Evolutionary conservation across 2,888 invertebrate genomes (phyloP).

Genomic region (Automeris io): DNA sequence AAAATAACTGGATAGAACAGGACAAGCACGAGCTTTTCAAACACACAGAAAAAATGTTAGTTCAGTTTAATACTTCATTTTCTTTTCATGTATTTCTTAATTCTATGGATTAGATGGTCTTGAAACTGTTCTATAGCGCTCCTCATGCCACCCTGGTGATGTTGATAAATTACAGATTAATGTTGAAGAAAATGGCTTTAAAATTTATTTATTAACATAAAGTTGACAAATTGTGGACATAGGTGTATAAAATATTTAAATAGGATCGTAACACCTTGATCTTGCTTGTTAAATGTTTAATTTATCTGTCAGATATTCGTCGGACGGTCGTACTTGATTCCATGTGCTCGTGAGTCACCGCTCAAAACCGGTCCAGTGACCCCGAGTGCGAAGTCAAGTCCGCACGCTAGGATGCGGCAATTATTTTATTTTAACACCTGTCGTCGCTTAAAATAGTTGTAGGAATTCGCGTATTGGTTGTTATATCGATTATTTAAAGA

Average conservation of each 20-base stretch:
- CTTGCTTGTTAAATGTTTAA: conserved; percentile 21
- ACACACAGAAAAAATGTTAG: too few species aligned
- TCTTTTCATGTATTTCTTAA: too few species aligned
- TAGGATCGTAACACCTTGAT: conserved; percentile 11
- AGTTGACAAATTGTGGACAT: not conserved
- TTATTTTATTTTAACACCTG: conserved; percentile 30
- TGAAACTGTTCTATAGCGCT: too few species aligned
- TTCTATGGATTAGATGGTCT: too few species aligned
- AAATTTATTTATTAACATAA: too few species aligned
- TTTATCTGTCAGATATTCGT: conserved; percentile 30
- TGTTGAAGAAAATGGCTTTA: too few species aligned
- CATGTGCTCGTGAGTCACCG: conserved; percentile 39
- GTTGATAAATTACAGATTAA: too few species aligned
- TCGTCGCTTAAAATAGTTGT: conserved; percentile 22
- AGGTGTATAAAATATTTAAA: conserved; percentile 13
- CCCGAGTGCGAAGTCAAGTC: conserved; percentile 19
- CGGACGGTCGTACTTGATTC: conserved; percentile 19
- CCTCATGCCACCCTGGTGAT: too few species aligned
- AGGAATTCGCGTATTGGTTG: not conserved
- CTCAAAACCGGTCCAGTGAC: conserved; percentile 33
- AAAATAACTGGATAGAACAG: too few species aligned
- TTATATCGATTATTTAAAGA: too few species aligned
- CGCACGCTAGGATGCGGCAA: conserved; percentile 27
- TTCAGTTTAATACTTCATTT: too few species aligned
- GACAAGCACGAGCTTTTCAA: too few species aligned